Base-by-base conservation (phyloP, 2,797 vertebrate genomes). In the Scolopax rusticola region DNA sequence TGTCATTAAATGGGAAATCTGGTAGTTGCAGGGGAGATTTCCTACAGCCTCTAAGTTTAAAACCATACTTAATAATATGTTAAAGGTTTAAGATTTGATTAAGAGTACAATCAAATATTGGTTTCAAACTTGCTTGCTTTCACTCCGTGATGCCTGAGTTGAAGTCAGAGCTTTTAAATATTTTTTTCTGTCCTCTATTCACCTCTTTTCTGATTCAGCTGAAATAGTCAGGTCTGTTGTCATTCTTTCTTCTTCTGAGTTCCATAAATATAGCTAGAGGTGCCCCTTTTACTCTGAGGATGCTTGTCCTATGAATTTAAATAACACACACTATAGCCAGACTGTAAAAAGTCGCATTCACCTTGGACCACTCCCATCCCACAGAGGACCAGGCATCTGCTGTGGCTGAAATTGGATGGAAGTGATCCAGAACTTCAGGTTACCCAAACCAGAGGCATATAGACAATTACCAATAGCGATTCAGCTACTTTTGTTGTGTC, bases 381-480 rank as follows among this genome's bases (percentile, higher is more conserved):
- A 94, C 81, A 85, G 48, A 87, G 78, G 75, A 85, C 60, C 6
- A 33, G 69, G 60, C 80, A 87, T 74, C 56, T 88, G 87, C 70
- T 70, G 36, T 53, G 79, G 45, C 87, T 93, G 64, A 90, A 94
- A 94, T 87, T 85, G 81, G 60, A 74, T 93, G 89, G 93, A 95
- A 84, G 40, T 70, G 85, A 94, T 91, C 85, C 93, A 95, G 87
- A 90, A 56, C 73, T 64, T 48, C 27, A 65, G 79, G 84, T 81
- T 84, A 74, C 85, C 67, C 83, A 82, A 38, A 70, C 18, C 41
- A 67, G 85, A 73, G 45, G 10, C 0, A 11, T 0, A 43, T 0
- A 43, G 56, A n/a, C 38, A 81, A 73, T 73, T 21, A 82, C 3
- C 9, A 38, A 18, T 2, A 69, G 32, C 0, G 0, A 59, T 76